Evolutionary conservation across 2,888 invertebrate species (phyloP).

Genomic region (Oscheius sp.): DNA sequence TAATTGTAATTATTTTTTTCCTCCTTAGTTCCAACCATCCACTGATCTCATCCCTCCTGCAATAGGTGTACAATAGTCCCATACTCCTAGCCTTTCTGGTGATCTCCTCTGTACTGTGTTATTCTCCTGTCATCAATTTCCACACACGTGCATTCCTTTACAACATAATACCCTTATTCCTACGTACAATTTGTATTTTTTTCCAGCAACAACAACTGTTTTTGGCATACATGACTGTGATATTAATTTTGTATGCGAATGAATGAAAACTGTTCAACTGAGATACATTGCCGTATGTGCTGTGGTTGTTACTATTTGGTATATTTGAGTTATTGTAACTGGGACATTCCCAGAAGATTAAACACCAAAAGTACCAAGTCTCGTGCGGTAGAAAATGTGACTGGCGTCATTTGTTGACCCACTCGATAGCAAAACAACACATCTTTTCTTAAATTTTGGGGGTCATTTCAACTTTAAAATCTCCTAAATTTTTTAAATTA

Average conservation of each 20-base stretch:
- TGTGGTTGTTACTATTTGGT: no score
- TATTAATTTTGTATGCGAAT: background rate
- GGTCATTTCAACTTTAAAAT: no score
- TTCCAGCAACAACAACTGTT: background rate
- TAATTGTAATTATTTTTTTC: conserved; percentile 20
- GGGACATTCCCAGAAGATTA: no score
- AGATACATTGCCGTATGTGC: no score
- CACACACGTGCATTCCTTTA: conserved; percentile 3
- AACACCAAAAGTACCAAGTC: no score
- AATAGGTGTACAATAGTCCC: conserved; percentile 1
- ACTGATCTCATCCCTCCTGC: conserved; percentile 21
- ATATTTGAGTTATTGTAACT: no score
- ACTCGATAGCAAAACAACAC: no score
- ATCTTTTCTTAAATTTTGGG: no score
- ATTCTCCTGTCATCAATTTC: background rate
- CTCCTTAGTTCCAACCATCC: background rate
- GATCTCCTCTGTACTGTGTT: conserved; percentile 28
- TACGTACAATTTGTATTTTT: background rate
- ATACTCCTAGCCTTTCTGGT: conserved; percentile 12
- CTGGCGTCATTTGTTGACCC: no score
- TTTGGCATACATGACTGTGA: conserved; percentile 13
- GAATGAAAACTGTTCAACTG: no score
- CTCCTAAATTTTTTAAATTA: background rate
- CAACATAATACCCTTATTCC: background rate
- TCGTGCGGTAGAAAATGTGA: no score